Percentiles rank a stretch among this genome's conserved stretches.
Conservation (phyloP, 23 tunicate species). For the Clavelina lepadiformis region DNA sequence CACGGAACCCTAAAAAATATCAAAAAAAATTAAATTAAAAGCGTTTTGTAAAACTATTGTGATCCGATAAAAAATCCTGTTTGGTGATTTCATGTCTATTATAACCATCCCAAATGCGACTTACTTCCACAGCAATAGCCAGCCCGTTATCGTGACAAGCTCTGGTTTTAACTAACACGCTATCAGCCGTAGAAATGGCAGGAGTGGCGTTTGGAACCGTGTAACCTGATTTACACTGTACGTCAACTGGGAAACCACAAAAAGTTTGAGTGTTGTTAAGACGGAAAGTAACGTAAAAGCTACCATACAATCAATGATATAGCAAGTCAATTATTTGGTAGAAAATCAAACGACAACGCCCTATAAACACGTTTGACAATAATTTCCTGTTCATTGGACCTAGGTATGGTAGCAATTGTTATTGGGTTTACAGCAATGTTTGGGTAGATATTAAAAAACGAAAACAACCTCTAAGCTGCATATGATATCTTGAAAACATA, state of each 20-base stretch:
- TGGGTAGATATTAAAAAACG: too few relatives aligned
- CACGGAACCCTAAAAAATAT: conserved; percentile 6
- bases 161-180: conserved; percentile 1
- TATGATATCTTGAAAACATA: too few relatives aligned
- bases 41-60: too few relatives aligned
- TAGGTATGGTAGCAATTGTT: too few relatives aligned
- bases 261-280: conserved; percentile 2
- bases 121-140: conserved; percentile 19
- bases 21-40: background rate
- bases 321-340: background rate
- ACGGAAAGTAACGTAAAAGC: background rate
- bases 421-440: too few relatives aligned
- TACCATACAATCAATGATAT: background rate
- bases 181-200: conserved; percentile 1
- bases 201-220: background rate
- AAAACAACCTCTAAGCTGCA: too few relatives aligned
- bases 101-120: background rate
- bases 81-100: background rate
- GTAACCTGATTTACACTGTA: conserved; percentile 13
- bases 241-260: conserved; percentile 10
- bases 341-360: background rate
- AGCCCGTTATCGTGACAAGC: conserved; percentile 21
- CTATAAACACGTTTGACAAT: background rate
- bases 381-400: too few relatives aligned
- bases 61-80: too few relatives aligned